Conservation (phyloP, 2,888 invertebrate species). For the Tenthredo livida region DNA sequence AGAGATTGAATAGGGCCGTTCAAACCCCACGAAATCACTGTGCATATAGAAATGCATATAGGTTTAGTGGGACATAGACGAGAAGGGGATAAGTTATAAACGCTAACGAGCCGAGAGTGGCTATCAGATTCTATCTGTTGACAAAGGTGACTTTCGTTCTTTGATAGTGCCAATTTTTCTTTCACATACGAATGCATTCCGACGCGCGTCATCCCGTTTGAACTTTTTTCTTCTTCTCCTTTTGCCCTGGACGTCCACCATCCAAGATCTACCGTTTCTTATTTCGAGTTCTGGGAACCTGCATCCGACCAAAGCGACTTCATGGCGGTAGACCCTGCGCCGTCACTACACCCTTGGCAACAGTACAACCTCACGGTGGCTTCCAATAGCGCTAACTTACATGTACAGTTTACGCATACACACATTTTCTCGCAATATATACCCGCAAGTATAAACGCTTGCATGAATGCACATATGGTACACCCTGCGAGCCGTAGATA, state of each 20-base stretch:
- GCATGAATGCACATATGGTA: slow-evolving; percentile 19
- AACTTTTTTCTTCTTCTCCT: slow-evolving; percentile 8
- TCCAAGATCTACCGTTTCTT: slow-evolving; percentile 64
- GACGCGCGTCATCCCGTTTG: slow-evolving; percentile 4
- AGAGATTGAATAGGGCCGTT: not conserved
- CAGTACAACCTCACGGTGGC: slow-evolving; percentile 22
- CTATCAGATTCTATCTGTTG: slow-evolving; percentile 35
- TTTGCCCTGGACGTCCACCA: slow-evolving; percentile 54
- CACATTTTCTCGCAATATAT: slow-evolving; percentile 18
- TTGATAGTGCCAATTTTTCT: slow-evolving; percentile 46
- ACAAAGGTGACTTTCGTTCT: slow-evolving; percentile 48
- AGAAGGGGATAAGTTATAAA: not conserved
- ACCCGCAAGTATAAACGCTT: not conserved
- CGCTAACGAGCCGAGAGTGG: slow-evolving; percentile 33
- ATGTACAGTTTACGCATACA: not conserved
- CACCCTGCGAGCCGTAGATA: not conserved
- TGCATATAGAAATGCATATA: too few species aligned
- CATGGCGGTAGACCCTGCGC: slow-evolving; percentile 10
- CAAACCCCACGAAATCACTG: not conserved
- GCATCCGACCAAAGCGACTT: slow-evolving; percentile 38
- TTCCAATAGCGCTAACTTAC: slow-evolving; percentile 36
- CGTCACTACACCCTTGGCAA: slow-evolving; percentile 25
- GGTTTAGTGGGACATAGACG: too few species aligned
- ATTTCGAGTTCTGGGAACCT: slow-evolving; percentile 62
- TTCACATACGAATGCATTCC: slow-evolving; percentile 40